Conservation (phyloP, 1,140 invertebrate genomes). For the Apis florea region DNA sequence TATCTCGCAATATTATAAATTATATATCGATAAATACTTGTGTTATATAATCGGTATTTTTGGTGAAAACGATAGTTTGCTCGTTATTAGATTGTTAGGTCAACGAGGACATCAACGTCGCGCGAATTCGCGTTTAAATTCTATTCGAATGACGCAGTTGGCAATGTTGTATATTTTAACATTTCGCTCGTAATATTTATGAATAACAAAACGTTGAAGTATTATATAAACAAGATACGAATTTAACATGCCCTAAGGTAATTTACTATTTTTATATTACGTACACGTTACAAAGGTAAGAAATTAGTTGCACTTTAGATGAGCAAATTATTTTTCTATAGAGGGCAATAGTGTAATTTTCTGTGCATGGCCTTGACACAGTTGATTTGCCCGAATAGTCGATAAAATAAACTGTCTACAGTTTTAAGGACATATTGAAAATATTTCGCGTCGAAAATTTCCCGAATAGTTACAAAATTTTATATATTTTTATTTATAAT, state of each 20-base stretch:
- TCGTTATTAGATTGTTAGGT: no score
- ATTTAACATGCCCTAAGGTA: not conserved
- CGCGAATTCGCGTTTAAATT: not conserved
- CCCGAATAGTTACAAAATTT: conserved; percentile 19
- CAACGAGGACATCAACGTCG: not conserved
- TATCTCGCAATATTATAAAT: no score
- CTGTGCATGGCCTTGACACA: conserved; percentile 29
- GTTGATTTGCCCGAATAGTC: conserved; percentile 34
- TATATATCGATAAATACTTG: not conserved
- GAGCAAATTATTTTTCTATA: conserved; percentile 4
- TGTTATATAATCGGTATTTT: no score
- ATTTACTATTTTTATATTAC: conserved; percentile 27
- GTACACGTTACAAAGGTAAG: not conserved
- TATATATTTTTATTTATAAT: conserved; percentile 42
- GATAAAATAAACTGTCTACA: conserved; percentile 29
- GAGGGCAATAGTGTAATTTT: conserved; percentile 24
- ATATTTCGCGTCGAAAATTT: not conserved
- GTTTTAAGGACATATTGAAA: not conserved
- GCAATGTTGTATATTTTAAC: not conserved
- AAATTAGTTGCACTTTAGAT: not conserved
- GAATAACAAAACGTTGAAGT: not conserved
- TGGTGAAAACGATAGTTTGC: not conserved
- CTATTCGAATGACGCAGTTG: not conserved
- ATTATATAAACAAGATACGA: not conserved
- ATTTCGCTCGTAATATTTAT: not conserved